Conservation (phyloP, 1,140 invertebrate species). For the Pentalonia nigronervosa region DNA sequence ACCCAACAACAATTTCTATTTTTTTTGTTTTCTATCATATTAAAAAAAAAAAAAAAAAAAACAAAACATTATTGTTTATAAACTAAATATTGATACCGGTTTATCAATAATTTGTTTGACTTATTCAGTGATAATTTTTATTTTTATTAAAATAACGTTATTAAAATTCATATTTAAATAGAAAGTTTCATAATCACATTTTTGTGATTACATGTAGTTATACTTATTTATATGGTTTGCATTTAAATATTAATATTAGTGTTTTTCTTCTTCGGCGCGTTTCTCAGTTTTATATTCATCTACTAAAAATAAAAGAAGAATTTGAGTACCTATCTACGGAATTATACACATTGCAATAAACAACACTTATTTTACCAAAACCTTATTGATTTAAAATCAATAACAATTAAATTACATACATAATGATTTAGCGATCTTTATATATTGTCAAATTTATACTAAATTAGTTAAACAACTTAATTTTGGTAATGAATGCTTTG, state of each 20-base stretch:
- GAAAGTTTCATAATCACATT: not conserved
- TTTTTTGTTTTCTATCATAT: not conserved
- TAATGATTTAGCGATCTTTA: not conserved
- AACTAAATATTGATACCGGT: too few species aligned
- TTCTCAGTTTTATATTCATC: not conserved
- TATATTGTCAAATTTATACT: too few species aligned
- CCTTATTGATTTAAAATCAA: not conserved
- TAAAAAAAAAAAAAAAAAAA: not conserved
- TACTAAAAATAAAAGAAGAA: not conserved
- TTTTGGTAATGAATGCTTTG: too few species aligned
- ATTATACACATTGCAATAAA: not conserved
- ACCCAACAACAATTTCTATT: not conserved
- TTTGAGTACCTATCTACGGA: not conserved
- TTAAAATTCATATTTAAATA: not conserved
- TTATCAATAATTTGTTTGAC: too few species aligned
- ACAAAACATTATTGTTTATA: too few species aligned
- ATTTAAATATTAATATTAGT: not conserved
- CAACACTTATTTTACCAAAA: not conserved
- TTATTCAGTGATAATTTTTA: not conserved
- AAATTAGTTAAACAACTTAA: too few species aligned
- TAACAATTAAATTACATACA: not conserved
- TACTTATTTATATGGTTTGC: not conserved
- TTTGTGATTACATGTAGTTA: not conserved
- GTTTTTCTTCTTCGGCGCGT: not conserved
- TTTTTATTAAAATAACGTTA: not conserved